phyloP scores from a whole-genome alignment of 2,888 invertebrate genomes.

The Fragum sueziense region DNA sequence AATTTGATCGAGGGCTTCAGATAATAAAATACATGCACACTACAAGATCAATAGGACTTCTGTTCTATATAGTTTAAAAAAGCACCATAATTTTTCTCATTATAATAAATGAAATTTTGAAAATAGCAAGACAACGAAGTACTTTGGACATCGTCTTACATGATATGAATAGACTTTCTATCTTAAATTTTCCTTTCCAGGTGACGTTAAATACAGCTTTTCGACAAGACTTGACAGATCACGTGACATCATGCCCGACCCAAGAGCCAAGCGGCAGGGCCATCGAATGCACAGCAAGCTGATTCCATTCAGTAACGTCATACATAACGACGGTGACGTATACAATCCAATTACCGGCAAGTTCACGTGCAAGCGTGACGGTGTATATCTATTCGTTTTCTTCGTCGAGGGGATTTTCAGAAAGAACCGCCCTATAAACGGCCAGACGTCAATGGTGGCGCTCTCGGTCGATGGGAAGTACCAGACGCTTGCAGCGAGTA shows the following conservation, averaged over 20 bases:
- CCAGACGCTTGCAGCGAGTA: conserved; percentile 19
- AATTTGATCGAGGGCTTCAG: no score
- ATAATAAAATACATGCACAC: no score
- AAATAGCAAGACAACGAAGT: no score
- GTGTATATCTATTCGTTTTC: not conserved
- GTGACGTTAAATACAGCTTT: conserved; percentile 6
- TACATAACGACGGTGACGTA: conserved; percentile 3
- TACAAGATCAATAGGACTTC: no score
- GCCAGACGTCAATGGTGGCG: conserved; percentile 7
- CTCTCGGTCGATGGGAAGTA: conserved; percentile 11
- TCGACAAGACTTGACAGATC: not conserved
- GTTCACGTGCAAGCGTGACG: not conserved
- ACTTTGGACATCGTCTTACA: no score
- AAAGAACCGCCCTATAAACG: not conserved
- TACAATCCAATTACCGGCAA: not conserved
- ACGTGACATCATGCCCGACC: conserved; percentile 4
- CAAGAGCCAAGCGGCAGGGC: not conserved
- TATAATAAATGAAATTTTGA: no score
- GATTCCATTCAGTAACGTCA: conserved; percentile 1
- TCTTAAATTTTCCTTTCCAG: no score
- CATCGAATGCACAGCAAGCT: conserved; percentile 9
- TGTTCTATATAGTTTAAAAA: no score
- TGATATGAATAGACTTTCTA: no score
- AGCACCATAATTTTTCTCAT: no score
- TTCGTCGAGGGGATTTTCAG: conserved; percentile 10